Conservation (phyloP, 2,888 invertebrate species). For the Drosophila ochracea region DNA sequence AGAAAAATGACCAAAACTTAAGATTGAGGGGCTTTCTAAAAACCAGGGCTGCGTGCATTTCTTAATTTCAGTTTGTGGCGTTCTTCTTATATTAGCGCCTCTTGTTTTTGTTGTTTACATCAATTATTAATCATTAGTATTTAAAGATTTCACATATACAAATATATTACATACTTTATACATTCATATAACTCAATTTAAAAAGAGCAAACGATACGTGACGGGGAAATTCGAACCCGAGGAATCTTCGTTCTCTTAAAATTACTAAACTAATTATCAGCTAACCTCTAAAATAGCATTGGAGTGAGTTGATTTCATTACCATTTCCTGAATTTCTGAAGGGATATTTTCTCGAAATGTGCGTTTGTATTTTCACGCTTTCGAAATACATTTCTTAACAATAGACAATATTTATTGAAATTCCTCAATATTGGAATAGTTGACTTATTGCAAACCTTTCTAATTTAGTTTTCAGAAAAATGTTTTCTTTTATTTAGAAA, state of each 20-base stretch:
- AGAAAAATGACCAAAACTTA: not conserved
- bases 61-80: not conserved
- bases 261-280: not conserved
- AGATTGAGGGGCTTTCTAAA: not conserved
- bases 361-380: not conserved
- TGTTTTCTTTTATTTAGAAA: not conserved
- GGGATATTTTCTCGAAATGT: not conserved
- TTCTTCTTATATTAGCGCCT: not conserved
- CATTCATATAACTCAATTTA: not conserved
- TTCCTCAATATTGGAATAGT: not conserved
- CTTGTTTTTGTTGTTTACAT: not conserved
- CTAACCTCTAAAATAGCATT: not conserved
- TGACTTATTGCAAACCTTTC: not conserved
- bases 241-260: too few relatives aligned
- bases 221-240: too few relatives aligned
- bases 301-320: not conserved
- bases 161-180: not conserved
- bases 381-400: not conserved
- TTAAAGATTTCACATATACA: not conserved
- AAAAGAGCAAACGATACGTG: not conserved
- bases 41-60: not conserved
- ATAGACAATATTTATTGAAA: not conserved
- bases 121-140: not conserved
- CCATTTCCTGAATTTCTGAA: not conserved
- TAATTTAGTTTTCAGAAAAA: not conserved